Evolutionary conservation across 2,113 vertebrate genomes (phyloP).

Genomic region (Eptesicus fuscus): DNA sequence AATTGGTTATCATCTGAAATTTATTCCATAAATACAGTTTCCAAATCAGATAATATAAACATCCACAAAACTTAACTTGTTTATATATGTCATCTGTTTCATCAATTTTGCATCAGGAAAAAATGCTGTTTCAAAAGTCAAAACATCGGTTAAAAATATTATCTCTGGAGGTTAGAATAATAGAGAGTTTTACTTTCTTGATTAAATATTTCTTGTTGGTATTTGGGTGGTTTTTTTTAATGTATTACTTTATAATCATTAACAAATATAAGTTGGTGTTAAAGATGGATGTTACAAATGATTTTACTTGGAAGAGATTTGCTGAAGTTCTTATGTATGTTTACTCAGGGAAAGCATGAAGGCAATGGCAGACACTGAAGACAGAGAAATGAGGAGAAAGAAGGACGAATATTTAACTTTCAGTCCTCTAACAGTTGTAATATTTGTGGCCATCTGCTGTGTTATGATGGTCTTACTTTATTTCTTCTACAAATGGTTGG

Average conservation of each 20-base stretch:
- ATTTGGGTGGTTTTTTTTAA: neutral
- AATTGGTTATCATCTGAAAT: conserved; percentile 29
- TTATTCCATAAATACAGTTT: neutral
- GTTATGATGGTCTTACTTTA: conserved; percentile 95
- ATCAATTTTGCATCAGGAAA: neutral
- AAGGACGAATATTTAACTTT: conserved; percentile 85
- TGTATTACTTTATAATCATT: conserved; percentile 8
- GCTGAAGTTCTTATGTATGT: conserved; percentile 41
- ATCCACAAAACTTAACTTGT: conserved; percentile 1
- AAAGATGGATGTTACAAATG: conserved; percentile 24
- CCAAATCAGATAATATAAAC: neutral
- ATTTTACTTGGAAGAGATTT: neutral
- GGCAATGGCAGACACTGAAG: conserved; percentile 49
- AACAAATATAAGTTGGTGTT: conserved; percentile 32
- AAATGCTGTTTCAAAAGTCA: neutral
- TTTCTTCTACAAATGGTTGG: conserved; percentile 93
- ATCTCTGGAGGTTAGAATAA: conserved; percentile 1
- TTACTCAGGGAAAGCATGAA: conserved; percentile 85
- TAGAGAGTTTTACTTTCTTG: neutral
- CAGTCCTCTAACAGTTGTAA: conserved; percentile 89
- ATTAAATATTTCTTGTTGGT: conserved; percentile 12
- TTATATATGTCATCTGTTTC: neutral
- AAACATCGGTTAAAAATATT: neutral
- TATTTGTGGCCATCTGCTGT: conserved; percentile 92
- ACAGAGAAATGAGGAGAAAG: conserved; percentile 76